Percentiles rank a stretch among this genome's conserved stretches.
Evolutionary conservation across 2,888 invertebrate species (phyloP).

Genomic region (Limenitis arthemis): DNA sequence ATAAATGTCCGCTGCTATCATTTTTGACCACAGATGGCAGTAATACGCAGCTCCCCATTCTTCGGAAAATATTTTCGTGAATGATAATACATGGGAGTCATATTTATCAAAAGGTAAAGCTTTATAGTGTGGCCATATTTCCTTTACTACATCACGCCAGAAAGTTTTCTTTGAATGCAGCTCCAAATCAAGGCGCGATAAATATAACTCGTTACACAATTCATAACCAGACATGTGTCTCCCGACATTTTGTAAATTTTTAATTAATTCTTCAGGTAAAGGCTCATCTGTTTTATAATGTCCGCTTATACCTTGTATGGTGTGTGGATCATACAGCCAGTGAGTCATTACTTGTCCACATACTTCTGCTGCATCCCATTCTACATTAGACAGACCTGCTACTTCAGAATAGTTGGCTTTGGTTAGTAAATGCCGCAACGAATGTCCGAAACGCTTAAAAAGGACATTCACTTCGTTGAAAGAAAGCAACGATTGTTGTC

Average conservation of each 20-base stretch:
- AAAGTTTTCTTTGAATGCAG: slow-evolving; percentile 82
- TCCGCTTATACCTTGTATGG: slow-evolving; percentile 75
- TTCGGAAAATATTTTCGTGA: slow-evolving; percentile 86
- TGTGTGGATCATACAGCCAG: slow-evolving; percentile 80
- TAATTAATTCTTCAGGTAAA: slow-evolving; percentile 76
- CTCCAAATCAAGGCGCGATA: slow-evolving; percentile 87
- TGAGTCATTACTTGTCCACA: slow-evolving; percentile 87
- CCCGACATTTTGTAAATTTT: slow-evolving; percentile 74
- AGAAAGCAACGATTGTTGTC: slow-evolving; percentile 78
- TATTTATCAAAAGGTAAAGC: slow-evolving; percentile 81
- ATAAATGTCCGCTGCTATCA: slow-evolving; percentile 93
- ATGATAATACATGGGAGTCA: slow-evolving; percentile 89
- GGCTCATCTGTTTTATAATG: slow-evolving; percentile 83
- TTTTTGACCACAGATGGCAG: slow-evolving; percentile 86
- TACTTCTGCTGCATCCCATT: slow-evolving; percentile 94
- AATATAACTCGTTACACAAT: slow-evolving; percentile 86
- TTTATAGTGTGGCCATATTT: slow-evolving; percentile 86
- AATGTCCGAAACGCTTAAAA: slow-evolving; percentile 90
- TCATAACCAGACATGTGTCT: slow-evolving; percentile 85
- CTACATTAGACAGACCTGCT: slow-evolving; percentile 88
- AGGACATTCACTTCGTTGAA: slow-evolving; percentile 83
- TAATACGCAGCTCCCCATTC: slow-evolving; percentile 91
- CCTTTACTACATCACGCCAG: slow-evolving; percentile 86
- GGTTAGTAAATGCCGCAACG: slow-evolving; percentile 89
- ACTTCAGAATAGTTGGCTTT: slow-evolving; percentile 87